phyloP scores from a whole-genome alignment of 2,797 vertebrate species.

The Aythya fuligula region DNA sequence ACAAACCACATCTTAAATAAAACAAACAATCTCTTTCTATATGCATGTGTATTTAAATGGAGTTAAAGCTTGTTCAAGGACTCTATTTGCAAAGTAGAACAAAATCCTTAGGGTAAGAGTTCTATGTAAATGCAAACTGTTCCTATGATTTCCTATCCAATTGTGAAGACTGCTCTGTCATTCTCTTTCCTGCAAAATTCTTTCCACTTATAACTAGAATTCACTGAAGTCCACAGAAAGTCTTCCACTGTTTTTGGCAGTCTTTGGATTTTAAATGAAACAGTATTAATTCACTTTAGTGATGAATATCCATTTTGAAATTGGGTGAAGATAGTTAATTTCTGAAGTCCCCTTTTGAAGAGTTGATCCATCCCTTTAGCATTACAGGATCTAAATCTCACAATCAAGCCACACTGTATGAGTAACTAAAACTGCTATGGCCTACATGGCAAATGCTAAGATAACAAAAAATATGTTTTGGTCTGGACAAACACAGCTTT shows the following conservation, averaged over 20 bases:
- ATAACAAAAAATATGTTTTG: neutral
- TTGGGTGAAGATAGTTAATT: neutral
- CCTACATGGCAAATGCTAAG: neutral
- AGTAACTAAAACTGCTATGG: neutral
- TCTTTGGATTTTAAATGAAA: neutral
- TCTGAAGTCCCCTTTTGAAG: neutral
- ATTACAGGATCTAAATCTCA: neutral
- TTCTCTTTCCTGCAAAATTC: neutral
- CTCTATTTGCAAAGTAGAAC: constrained; percentile 3
- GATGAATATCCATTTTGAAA: neutral
- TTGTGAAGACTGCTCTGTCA: neutral
- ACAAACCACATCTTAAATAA: neutral
- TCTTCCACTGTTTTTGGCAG: neutral
- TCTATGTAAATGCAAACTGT: neutral
- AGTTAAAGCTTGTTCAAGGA: neutral
- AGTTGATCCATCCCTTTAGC: neutral
- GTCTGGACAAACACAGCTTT: neutral
- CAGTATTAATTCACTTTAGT: neutral
- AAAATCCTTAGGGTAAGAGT: neutral
- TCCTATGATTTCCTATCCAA: neutral
- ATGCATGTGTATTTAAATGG: neutral
- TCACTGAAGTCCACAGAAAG: neutral
- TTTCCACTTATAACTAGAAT: neutral
- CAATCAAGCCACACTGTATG: neutral
- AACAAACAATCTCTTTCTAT: neutral